phyloP scores from a whole-genome alignment of 2,113 vertebrate genomes.

The Chiloscyllium plagiosum region DNA sequence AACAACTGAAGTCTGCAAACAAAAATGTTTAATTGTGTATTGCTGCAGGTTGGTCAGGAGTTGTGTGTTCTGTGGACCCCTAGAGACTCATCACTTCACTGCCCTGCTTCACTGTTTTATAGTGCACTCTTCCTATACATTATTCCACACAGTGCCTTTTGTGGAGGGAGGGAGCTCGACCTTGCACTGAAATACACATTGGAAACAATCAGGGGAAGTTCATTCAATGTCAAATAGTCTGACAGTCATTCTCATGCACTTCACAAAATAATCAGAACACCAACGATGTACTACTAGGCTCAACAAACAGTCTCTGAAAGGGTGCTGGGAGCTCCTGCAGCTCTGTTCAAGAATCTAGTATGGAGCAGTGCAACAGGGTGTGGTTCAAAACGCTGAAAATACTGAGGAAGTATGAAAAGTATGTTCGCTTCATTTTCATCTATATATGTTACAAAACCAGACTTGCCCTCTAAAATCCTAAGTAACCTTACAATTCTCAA shows the following conservation, averaged over 20 bases:
- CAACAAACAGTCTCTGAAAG: not conserved
- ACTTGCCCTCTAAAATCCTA: too few relatives aligned
- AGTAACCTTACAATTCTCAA: too few relatives aligned
- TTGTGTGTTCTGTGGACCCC: not conserved
- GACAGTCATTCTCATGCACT: not conserved
- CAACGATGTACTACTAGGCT: not conserved
- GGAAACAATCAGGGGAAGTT: not conserved
- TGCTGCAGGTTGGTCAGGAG: not conserved
- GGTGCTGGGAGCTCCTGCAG: too few relatives aligned
- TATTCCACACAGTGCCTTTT: not conserved
- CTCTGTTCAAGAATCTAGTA: too few relatives aligned
- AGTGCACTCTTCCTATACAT: not conserved
- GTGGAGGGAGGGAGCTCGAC: not conserved
- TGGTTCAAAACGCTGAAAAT: too few relatives aligned
- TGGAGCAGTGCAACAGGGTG: too few relatives aligned
- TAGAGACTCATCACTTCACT: not conserved
- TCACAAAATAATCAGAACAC: not conserved
- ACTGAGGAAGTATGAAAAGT: not conserved
- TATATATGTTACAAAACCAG: too few relatives aligned
- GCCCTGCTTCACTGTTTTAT: not conserved
- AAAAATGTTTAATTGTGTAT: not conserved
- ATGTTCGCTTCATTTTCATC: too few relatives aligned
- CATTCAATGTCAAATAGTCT: not conserved
- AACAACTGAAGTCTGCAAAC: not conserved
- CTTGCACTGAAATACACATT: not conserved